A percentile compares a stretch with the other conserved stretches of the same genome.
phyloP scores from a whole-genome alignment of 2,888 invertebrate species.

The Hirtodrosophila cameraria region DNA sequence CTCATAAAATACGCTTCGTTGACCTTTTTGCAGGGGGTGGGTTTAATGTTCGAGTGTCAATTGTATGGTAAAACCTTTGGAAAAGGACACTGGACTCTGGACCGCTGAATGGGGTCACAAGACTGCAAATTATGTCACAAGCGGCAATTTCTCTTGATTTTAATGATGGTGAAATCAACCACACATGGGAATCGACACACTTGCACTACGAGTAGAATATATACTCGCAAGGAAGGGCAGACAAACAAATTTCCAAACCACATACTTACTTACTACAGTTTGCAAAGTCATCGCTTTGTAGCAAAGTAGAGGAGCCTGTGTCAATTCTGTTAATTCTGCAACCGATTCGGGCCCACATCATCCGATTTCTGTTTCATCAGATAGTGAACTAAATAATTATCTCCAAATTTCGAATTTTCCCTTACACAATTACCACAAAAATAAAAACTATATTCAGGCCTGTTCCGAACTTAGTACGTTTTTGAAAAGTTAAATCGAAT shows the following conservation, averaged over 20 bases:
- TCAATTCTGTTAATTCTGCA: too few species aligned
- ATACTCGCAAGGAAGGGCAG: slow-evolving; percentile 5
- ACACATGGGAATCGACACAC: slow-evolving; percentile 56
- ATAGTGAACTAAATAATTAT: too few species aligned
- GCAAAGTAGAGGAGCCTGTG: too few species aligned
- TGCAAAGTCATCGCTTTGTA: too few species aligned
- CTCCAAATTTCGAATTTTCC: too few species aligned
- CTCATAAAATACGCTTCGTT: slow-evolving; percentile 64
- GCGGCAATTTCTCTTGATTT: slow-evolving; percentile 67
- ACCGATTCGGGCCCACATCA: too few species aligned
- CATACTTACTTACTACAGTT: not conserved
- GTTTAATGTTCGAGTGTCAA: slow-evolving; percentile 11
- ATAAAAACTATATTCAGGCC: too few species aligned
- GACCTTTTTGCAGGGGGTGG: slow-evolving; percentile 40
- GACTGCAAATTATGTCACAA: slow-evolving; percentile 71
- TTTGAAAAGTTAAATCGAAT: too few species aligned
- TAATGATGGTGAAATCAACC: slow-evolving; percentile 66
- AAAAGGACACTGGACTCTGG: slow-evolving; percentile 43
- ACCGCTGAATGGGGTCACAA: slow-evolving; percentile 55
- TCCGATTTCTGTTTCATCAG: too few species aligned
- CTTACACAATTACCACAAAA: too few species aligned
- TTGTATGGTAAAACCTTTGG: slow-evolving; percentile 37
- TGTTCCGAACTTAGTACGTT: too few species aligned
- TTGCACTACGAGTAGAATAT: too few species aligned
- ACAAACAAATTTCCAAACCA: not conserved